These are phyloP conservation scores for Passer montanus DNA, from an alignment of 2,113 vertebrate genomes.

Conservation along the genomic window DNA sequence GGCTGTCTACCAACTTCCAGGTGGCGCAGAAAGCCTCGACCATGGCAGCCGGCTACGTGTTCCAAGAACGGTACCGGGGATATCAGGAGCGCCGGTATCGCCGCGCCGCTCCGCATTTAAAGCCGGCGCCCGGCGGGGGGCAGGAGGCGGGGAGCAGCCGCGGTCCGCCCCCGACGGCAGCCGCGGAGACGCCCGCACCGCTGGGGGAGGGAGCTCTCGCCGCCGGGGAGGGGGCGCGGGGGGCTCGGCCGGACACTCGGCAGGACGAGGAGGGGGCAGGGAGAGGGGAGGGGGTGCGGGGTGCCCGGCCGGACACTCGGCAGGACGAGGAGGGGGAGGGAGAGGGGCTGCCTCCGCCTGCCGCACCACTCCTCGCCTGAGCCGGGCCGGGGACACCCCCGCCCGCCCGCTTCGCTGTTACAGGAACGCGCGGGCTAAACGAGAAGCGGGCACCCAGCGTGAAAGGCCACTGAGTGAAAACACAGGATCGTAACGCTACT, in stretches of 20 bases:
- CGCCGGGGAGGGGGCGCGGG: background rate
- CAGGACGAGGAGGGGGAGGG: accelerated
- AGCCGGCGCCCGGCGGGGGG: background rate
- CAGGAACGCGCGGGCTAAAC: too few relatives aligned
- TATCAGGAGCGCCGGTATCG: accelerated
- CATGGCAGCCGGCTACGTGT: slow-evolving; percentile 70
- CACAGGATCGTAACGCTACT: accelerated
- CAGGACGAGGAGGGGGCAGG: accelerated
- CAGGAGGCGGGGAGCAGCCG: background rate
- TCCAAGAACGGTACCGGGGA: accelerated
- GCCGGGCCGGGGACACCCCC: background rate
- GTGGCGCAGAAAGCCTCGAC: slow-evolving; percentile 92
- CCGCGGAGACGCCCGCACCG: background rate
- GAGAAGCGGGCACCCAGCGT: background rate
- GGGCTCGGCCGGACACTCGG: background rate
- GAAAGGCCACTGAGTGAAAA: background rate
- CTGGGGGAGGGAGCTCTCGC: background rate
- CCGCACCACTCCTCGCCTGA: background rate
- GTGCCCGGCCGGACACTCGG: background rate
- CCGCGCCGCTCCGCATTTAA: background rate
- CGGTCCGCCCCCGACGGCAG: background rate
- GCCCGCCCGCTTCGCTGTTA: accelerated
- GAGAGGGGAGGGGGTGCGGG: background rate
- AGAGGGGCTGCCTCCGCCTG: too few relatives aligned
- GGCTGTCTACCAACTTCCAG: slow-evolving; percentile 91